phyloP scores from a whole-genome alignment of 2,113 vertebrate species.

The Ariopsis seemanni region DNA sequence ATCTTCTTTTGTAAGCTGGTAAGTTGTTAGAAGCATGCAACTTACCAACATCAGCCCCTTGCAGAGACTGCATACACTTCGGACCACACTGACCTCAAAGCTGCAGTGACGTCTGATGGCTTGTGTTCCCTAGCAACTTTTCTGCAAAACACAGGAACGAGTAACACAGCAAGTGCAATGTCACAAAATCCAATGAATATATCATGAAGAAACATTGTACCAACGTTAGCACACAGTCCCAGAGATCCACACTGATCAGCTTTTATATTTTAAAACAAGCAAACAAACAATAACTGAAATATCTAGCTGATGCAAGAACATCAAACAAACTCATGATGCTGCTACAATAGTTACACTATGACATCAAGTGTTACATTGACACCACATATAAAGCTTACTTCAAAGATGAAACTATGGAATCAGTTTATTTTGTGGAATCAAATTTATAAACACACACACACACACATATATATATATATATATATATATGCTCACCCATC shows the following conservation, averaged over 20 bases:
- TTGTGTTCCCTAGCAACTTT: constrained; percentile 48
- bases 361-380: not conserved
- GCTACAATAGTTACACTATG: not conserved
- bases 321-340: constrained; percentile 12
- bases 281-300: not conserved
- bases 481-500: too few relatives aligned
- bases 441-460: too few relatives aligned
- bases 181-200: not conserved
- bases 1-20: not conserved
- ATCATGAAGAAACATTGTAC: not conserved
- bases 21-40: not conserved
- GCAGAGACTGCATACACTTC: constrained; percentile 6
- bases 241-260: not conserved
- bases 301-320: not conserved
- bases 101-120: constrained; percentile 14
- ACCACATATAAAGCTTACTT: not conserved
- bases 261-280: not conserved
- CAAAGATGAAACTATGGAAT: not conserved
- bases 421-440: not conserved
- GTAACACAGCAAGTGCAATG: not conserved
- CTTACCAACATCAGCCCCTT: constrained; percentile 32
- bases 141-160: constrained; percentile 18
- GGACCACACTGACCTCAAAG: not conserved
- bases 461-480: too few relatives aligned
- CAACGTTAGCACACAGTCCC: not conserved